A percentile compares a stretch with the other conserved stretches of the same genome.
Evolutionary conservation across 1,140 invertebrate genomes (phyloP).

Genomic region (Cotesia glomerata): DNA sequence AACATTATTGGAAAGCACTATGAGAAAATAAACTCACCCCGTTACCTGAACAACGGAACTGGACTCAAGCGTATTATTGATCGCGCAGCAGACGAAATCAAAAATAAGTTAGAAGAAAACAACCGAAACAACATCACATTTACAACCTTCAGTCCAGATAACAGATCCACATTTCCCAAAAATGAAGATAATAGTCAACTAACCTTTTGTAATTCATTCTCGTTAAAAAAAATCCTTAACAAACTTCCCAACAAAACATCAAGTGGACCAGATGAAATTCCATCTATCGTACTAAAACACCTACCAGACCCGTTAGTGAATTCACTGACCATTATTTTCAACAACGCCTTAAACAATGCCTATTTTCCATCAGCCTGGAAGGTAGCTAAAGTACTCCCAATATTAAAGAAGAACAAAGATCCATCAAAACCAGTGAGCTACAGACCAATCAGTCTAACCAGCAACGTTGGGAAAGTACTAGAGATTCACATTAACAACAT

Average conservation of each 20-base stretch:
- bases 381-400: conserved; percentile 32
- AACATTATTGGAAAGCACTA: conserved; percentile 10
- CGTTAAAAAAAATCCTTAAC: conserved; percentile 1
- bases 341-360: conserved; percentile 25
- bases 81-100: not conserved
- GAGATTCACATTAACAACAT: conserved; percentile 29
- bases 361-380: conserved; percentile 37
- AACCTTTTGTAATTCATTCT: not conserved
- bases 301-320: conserved; percentile 7
- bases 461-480: conserved; percentile 37
- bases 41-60: not conserved
- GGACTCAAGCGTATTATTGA: not conserved
- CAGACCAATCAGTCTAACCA: conserved; percentile 37
- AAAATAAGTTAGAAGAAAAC: not conserved
- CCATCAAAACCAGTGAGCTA: conserved; percentile 20
- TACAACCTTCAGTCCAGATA: conserved; percentile 7
- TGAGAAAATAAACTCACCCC: conserved; percentile 10
- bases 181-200: not conserved
- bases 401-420: conserved; percentile 35
- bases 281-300: conserved; percentile 24
- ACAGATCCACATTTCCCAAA: not conserved
- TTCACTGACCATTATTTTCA: conserved; percentile 16
- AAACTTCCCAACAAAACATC: conserved; percentile 28
- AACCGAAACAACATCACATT: not conserved
- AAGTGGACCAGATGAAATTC: conserved; percentile 25